These are phyloP conservation scores for Micromesistius poutassou DNA, from an alignment of 2,797 vertebrate genomes.

Conservation along the genomic window DNA sequence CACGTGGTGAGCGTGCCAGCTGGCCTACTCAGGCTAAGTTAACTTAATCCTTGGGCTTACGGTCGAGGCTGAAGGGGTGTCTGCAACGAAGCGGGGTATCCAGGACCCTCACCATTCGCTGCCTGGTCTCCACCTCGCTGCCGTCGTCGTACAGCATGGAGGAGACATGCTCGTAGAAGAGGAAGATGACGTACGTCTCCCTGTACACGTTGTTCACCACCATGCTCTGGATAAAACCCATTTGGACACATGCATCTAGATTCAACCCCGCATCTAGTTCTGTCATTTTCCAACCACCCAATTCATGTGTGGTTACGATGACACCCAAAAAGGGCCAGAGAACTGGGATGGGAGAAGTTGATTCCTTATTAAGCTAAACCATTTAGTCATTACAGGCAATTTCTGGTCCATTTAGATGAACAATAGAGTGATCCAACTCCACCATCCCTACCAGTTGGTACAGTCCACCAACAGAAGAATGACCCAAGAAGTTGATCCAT, in stretches of 20 bases:
- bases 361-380: neutral
- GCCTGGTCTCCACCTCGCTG: conserved; percentile 46
- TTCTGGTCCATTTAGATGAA: neutral
- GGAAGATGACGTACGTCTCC: conserved; percentile 47
- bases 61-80: conserved; percentile 40
- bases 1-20: neutral
- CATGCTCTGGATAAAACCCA: conserved; percentile 42
- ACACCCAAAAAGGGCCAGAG: neutral
- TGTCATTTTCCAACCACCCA: neutral
- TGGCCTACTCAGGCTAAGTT: neutral
- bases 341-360: neutral
- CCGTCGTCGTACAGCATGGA: conserved; percentile 41
- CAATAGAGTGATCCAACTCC: no score
- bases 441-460: neutral
- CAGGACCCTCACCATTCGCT: conserved; percentile 41
- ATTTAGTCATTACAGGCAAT: neutral
- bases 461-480: no score
- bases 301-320: neutral
- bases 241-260: neutral
- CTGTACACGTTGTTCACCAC: conserved; percentile 56
- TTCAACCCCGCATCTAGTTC: neutral
- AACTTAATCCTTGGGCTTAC: conserved; percentile 29
- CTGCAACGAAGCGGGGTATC: conserved; percentile 47
- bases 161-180: conserved; percentile 62
- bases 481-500: neutral